Conservation (phyloP, 2,888 invertebrate genomes). For the Epicampocera succincta region DNA sequence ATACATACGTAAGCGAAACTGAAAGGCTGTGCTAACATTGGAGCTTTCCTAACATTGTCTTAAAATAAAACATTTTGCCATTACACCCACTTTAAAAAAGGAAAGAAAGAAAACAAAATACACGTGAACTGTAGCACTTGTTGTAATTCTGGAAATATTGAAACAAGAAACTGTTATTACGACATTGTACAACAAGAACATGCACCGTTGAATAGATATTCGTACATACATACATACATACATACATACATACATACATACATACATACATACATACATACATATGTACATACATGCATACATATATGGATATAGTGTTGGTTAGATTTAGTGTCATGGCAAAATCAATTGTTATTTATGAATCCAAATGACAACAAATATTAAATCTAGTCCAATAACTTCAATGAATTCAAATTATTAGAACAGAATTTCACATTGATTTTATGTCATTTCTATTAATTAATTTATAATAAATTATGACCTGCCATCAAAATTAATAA, state of each 20-base stretch:
- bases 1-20: too few relatives aligned
- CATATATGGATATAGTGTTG: not conserved
- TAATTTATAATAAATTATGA: slow-evolving; percentile 44
- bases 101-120: not conserved
- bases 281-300: too few relatives aligned
- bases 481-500: not conserved
- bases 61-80: slow-evolving; percentile 5
- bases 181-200: not conserved
- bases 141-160: slow-evolving; percentile 1
- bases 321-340: slow-evolving; percentile 49
- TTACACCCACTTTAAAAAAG: not conserved
- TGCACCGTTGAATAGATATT: too few relatives aligned
- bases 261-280: too few relatives aligned
- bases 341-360: slow-evolving; percentile 51
- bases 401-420: slow-evolving; percentile 30
- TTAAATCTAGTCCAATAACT: slow-evolving; percentile 39
- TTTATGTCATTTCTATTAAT: slow-evolving; percentile 13
- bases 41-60: too few relatives aligned
- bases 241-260: too few relatives aligned
- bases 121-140: slow-evolving; percentile 29
- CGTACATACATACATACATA: not conserved
- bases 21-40: too few relatives aligned
- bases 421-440: not conserved
- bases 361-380: slow-evolving; percentile 35
- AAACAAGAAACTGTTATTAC: slow-evolving; percentile 27